These are phyloP conservation scores for Esox niger DNA, from an alignment of 2,113 vertebrate genomes.

Conservation along the genomic window DNA sequence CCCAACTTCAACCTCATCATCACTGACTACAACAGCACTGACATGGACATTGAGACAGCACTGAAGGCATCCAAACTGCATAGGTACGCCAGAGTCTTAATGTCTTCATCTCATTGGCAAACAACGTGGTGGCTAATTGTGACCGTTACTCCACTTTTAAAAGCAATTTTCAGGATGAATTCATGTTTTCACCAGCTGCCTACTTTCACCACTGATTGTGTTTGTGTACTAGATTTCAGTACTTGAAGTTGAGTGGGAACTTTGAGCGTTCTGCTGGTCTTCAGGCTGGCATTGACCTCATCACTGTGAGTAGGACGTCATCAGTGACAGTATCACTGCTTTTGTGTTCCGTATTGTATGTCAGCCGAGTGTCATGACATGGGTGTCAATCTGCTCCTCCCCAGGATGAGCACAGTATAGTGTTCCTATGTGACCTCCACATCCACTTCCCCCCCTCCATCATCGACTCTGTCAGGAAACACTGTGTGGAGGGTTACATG, in stretches of 20 bases:
- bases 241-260: conserved; percentile 82
- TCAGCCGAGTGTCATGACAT: too few species aligned
- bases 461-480: conserved; percentile 86
- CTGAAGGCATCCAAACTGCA: conserved; percentile 77
- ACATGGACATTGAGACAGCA: conserved; percentile 85
- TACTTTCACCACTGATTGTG: neutral
- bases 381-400: neutral
- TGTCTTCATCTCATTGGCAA: neutral
- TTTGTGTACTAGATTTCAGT: conserved; percentile 76
- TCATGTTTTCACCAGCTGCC: too few species aligned
- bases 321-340: neutral
- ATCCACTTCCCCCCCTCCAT: conserved; percentile 85
- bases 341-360: too few species aligned
- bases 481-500: conserved; percentile 91
- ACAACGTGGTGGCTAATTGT: too few species aligned
- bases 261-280: conserved; percentile 92
- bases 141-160: too few species aligned
- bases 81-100: conserved; percentile 66
- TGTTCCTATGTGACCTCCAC: conserved; percentile 97
- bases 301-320: conserved; percentile 71
- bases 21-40: conserved; percentile 85
- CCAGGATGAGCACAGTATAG: conserved; percentile 90
- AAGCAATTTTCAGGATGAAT: too few species aligned
- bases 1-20: conserved; percentile 85
- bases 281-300: conserved; percentile 86